Conservation (phyloP, 2,797 vertebrate species). For the Rhincodon typus region DNA sequence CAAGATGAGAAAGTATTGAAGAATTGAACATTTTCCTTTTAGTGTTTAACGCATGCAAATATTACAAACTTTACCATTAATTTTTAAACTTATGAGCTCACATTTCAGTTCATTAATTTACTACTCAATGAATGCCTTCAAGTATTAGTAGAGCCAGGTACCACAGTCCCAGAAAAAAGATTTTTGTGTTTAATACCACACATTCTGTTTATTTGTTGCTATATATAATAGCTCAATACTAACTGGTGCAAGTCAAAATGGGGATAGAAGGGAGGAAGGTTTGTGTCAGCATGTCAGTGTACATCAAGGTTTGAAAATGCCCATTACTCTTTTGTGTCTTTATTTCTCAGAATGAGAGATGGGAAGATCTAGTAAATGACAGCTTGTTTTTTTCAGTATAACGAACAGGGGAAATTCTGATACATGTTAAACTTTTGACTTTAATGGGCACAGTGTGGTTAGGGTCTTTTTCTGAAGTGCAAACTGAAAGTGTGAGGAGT, state of each 20-base stretch:
- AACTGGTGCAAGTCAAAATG: not conserved
- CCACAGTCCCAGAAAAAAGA: not conserved
- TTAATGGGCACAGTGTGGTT: constrained; percentile 26
- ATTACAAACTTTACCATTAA: not conserved
- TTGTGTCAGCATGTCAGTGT: not conserved
- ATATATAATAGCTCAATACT: not conserved
- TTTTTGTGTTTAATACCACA: not conserved
- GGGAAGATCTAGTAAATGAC: constrained; percentile 31
- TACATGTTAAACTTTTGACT: constrained; percentile 32
- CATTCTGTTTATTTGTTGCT: not conserved
- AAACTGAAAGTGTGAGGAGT: constrained; percentile 27
- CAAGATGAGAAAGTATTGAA: not conserved
- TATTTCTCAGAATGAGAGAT: constrained; percentile 36
- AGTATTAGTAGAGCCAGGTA: not conserved
- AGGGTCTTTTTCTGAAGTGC: constrained; percentile 13
- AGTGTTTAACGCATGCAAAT: not conserved
- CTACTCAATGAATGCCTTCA: not conserved
- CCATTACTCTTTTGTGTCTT: constrained; percentile 13
- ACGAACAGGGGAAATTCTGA: not conserved
- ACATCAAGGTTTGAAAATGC: constrained; percentile 19
- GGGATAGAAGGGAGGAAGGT: not conserved
- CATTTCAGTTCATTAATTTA: not conserved
- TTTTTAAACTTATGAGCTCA: not conserved
- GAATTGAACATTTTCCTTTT: not conserved
- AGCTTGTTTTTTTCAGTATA: constrained; percentile 31